Evolutionary conservation across 2,797 vertebrate species (phyloP).

Genomic region (Thaleichthys pacificus): DNA sequence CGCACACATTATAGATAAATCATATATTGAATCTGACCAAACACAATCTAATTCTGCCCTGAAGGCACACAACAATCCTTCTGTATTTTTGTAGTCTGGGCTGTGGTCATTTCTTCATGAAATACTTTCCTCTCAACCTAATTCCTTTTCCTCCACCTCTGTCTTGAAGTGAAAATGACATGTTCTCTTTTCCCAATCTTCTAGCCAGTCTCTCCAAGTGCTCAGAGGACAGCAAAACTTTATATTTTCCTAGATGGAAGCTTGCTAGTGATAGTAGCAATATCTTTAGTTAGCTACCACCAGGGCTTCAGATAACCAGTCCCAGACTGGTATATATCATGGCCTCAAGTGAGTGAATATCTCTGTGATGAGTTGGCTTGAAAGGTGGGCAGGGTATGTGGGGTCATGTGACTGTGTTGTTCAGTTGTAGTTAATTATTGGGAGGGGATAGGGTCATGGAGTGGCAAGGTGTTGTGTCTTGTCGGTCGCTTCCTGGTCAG

Average conservation of each 20-base stretch:
- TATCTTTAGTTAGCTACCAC: too few species aligned
- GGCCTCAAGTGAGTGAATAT: too few species aligned
- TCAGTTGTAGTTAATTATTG: background rate
- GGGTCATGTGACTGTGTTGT: background rate
- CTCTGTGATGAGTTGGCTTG: background rate
- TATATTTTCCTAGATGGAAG: too few species aligned
- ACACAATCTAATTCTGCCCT: background rate
- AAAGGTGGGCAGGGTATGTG: background rate
- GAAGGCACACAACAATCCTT: background rate
- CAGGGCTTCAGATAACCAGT: too few species aligned
- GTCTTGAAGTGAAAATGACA: slow-evolving; percentile 6
- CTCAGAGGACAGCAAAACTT: too few species aligned
- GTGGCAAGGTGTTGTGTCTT: background rate
- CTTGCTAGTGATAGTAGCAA: too few species aligned
- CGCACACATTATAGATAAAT: background rate
- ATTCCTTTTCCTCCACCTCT: background rate
- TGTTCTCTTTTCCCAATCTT: slow-evolving; percentile 9
- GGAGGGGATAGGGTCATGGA: too few species aligned
- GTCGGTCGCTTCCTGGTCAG: background rate
- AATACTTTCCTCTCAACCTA: background rate
- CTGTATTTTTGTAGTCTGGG: background rate
- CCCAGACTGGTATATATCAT: too few species aligned
- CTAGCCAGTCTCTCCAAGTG: background rate
- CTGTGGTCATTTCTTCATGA: background rate
- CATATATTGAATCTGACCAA: background rate